Conservation (phyloP, 2,797 vertebrate genomes). For the Aplochiton taeniatus region DNA sequence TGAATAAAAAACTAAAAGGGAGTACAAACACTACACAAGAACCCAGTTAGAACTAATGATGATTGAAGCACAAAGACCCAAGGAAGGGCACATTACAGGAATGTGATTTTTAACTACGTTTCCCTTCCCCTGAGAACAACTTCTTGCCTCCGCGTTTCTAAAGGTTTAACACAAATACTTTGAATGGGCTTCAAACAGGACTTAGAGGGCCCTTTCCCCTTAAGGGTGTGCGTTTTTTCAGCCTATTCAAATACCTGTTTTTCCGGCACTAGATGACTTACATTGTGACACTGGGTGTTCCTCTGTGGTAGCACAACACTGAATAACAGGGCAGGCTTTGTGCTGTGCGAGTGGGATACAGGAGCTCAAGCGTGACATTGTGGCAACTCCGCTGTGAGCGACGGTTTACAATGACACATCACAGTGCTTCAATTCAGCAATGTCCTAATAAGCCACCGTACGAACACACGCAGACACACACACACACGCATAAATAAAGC, state of each 20-base stretch:
- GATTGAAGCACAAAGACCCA: no score
- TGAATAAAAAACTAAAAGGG: no score
- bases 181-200: no score
- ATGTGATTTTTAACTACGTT: no score
- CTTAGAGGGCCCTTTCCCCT: no score
- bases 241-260: neutral
- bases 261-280: neutral
- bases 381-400: conserved; percentile 9
- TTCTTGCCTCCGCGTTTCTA: no score
- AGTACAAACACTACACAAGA: no score
- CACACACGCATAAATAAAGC: neutral
- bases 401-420: conserved; percentile 14
- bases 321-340: neutral
- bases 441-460: neutral
- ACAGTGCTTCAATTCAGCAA: conserved; percentile 20
- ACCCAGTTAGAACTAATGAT: no score
- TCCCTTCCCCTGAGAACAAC: no score
- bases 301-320: neutral
- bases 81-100: no score
- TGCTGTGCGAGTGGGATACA: neutral
- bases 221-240: no score
- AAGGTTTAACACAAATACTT: no score
- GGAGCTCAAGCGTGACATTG: neutral
- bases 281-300: neutral
- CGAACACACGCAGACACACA: neutral